A percentile compares a stretch with the other conserved stretches of the same genome.
These are phyloP conservation scores for Tapirus indicus DNA, from an alignment of 2,797 vertebrate genomes.

Conservation along the genomic window DNA sequence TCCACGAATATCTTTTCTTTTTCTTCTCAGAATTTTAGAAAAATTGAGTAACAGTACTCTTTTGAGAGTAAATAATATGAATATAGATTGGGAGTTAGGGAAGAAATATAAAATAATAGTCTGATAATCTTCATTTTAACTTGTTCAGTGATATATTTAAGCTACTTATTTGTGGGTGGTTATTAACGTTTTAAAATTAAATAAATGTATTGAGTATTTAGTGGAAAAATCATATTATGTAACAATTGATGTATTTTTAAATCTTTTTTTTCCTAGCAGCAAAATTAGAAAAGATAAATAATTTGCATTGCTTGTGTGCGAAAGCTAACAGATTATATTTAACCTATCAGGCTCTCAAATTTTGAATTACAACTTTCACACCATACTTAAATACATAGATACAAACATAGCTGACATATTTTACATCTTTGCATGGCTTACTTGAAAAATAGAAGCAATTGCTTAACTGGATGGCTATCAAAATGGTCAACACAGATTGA, in stretches of 20 bases:
- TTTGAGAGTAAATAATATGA: constrained; percentile 63
- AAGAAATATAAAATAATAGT: not conserved
- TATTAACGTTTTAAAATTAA: constrained; percentile 60
- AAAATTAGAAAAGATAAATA: constrained; percentile 61
- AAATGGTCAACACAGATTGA: constrained; percentile 84
- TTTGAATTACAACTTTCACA: constrained; percentile 49
- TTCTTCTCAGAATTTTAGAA: constrained; percentile 48
- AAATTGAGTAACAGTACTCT: constrained; percentile 38
- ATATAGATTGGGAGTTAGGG: constrained; percentile 30
- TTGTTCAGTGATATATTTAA: not conserved
- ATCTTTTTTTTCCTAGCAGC: constrained; percentile 48
- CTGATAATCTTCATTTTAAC: constrained; percentile 58
- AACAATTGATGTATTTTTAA: constrained; percentile 16
- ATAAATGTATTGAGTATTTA: constrained; percentile 49
- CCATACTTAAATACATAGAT: constrained; percentile 35
- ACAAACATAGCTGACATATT: constrained; percentile 62
- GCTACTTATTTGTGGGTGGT: constrained; percentile 43
- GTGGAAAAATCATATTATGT: constrained; percentile 11
- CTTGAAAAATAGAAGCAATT: constrained; percentile 80
- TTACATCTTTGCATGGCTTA: constrained; percentile 63
- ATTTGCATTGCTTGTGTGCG: constrained; percentile 22
- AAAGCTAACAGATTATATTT: constrained; percentile 65
- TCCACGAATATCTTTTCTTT: constrained; percentile 32
- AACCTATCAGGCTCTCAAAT: not conserved
- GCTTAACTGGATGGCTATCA: constrained; percentile 73